Conservation (phyloP, 2,888 invertebrate species). For the Acleris cristana region DNA sequence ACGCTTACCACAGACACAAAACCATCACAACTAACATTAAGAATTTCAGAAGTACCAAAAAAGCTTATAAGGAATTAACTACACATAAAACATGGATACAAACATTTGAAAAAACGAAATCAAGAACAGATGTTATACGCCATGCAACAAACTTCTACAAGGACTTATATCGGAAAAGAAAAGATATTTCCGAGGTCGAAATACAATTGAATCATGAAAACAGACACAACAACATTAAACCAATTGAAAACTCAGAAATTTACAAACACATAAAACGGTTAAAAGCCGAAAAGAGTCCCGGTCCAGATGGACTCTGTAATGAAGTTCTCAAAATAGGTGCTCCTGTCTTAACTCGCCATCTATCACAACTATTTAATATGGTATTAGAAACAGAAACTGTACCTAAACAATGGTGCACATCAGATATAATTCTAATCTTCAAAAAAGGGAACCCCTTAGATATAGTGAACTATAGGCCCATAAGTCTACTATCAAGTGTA, state of each 20-base stretch:
- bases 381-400: slow-evolving; percentile 5
- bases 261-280: slow-evolving; percentile 37
- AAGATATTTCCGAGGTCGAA: background rate
- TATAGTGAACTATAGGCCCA: slow-evolving; percentile 7
- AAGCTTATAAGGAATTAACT: slow-evolving; percentile 34
- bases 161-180: slow-evolving; percentile 9
- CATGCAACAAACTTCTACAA: slow-evolving; percentile 35
- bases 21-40: slow-evolving; percentile 35
- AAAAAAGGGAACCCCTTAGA: slow-evolving; percentile 8
- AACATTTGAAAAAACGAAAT: slow-evolving; percentile 34
- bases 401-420: slow-evolving; percentile 13
- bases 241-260: slow-evolving; percentile 27
- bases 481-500: background rate
- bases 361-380: slow-evolving; percentile 40
- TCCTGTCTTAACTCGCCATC: slow-evolving; percentile 27
- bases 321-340: slow-evolving; percentile 40
- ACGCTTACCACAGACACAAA: slow-evolving; percentile 31
- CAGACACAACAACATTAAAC: background rate
- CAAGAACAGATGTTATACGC: slow-evolving; percentile 32
- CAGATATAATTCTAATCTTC: background rate
- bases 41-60: slow-evolving; percentile 39
- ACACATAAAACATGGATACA: slow-evolving; percentile 40
- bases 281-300: slow-evolving; percentile 41
- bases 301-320: slow-evolving; percentile 41
- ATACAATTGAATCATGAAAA: background rate